Evolutionary conservation across 2,888 invertebrate genomes (phyloP).

Genomic region (Thumatha senex): DNA sequence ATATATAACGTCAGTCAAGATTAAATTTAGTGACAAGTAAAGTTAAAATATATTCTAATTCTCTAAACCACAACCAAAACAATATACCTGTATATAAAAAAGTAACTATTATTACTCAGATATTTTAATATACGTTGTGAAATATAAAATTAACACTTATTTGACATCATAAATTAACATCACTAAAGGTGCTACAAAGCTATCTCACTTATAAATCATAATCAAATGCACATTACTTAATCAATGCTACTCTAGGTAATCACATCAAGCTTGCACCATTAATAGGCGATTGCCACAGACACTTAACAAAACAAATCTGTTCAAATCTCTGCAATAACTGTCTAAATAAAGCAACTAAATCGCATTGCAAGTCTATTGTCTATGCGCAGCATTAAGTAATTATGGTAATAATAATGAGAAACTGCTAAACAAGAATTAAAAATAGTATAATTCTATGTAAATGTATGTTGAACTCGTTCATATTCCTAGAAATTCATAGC

Average conservation of each 20-base stretch:
- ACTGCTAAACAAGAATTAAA: not conserved
- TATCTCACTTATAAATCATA: not conserved
- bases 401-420: not conserved
- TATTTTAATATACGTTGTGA: too few relatives aligned
- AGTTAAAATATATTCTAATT: too few relatives aligned
- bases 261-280: not conserved
- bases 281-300: not conserved
- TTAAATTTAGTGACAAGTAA: too few relatives aligned
- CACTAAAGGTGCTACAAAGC: not conserved
- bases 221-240: not conserved
- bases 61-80: too few relatives aligned
- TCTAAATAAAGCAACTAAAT: not conserved
- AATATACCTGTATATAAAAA: too few relatives aligned
- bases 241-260: not conserved
- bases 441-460: not conserved
- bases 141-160: too few relatives aligned
- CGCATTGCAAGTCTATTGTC: not conserved
- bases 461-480: not conserved
- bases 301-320: not conserved
- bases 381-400: constrained; percentile 2
- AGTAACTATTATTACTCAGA: too few relatives aligned
- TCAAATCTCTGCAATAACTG: not conserved
- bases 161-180: not conserved
- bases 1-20: too few relatives aligned
- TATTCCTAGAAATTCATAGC: not conserved